Evolutionary conservation across 2,888 invertebrate species (phyloP).

Genomic region (Zygothrica quintamaculata): DNA sequence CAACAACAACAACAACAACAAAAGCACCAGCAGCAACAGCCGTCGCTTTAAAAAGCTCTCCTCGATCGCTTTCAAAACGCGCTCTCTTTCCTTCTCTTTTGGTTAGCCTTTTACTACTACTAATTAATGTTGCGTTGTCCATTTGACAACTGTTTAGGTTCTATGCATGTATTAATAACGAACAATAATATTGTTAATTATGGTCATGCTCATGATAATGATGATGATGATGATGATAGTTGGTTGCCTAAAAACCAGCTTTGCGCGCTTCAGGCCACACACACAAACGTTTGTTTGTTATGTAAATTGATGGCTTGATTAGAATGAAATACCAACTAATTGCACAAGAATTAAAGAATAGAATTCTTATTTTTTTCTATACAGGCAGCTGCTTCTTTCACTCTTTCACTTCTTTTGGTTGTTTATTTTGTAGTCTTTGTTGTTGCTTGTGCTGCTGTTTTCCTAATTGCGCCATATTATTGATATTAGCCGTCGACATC

Average conservation of each 20-base stretch:
- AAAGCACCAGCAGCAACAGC: conserved; percentile 15
- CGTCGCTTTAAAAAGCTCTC: conserved; percentile 36
- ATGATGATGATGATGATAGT: conserved; percentile 34
- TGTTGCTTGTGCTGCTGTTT: conserved; percentile 36
- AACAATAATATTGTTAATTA: conserved; percentile 7
- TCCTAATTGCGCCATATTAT: conserved; percentile 65
- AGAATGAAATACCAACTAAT: conserved; percentile 51
- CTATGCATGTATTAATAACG: conserved; percentile 43
- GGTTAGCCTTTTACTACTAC: conserved; percentile 55
- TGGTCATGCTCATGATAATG: conserved; percentile 31
- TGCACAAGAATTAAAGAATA: conserved; percentile 33
- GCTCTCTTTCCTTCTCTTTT: conserved; percentile 61
- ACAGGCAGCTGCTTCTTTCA: neutral
- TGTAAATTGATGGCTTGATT: conserved; percentile 49
- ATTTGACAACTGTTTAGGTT: conserved; percentile 71
- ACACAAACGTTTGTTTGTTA: conserved; percentile 46
- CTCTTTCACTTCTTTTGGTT: neutral
- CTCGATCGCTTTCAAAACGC: conserved; percentile 59
- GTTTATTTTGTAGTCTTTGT: conserved; percentile 11
- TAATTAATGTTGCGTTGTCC: conserved; percentile 62
- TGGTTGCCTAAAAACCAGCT: conserved; percentile 30
- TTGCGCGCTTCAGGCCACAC: conserved; percentile 43
- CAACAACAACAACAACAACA: conserved; percentile 16
- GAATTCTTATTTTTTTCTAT: too few species aligned
- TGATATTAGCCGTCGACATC: conserved; percentile 53